Conservation (phyloP, 2,888 invertebrate genomes). For the Ypsolopha sequella region DNA sequence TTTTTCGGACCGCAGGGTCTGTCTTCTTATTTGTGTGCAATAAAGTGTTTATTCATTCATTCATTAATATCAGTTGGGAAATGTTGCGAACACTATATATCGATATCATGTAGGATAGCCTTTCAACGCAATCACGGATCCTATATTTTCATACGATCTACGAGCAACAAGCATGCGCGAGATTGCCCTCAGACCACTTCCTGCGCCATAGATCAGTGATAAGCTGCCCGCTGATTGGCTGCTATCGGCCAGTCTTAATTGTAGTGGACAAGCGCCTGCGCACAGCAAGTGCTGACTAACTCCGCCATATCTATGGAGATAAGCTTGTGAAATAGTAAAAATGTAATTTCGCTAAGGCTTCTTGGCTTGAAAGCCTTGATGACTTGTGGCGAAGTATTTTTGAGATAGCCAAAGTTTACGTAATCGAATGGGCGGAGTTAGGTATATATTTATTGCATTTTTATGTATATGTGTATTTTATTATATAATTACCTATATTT, state of each 20-base stretch:
- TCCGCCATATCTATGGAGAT: background rate
- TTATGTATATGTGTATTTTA: too few species aligned
- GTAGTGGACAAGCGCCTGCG: conserved; percentile 25
- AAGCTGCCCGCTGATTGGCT: conserved; percentile 27
- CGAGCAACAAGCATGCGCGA: background rate
- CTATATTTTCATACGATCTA: background rate
- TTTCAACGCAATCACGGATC: background rate
- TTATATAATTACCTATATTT: too few species aligned
- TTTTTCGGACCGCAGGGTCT: too few species aligned
- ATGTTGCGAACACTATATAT: background rate
- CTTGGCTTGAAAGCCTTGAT: too few species aligned
- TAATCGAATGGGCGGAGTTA: too few species aligned
- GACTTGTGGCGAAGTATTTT: too few species aligned
- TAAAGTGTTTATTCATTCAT: too few species aligned
- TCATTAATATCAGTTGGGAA: background rate
- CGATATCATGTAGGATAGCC: background rate
- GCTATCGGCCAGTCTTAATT: conserved; percentile 35
- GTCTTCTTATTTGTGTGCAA: too few species aligned
- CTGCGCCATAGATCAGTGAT: conserved; percentile 1
- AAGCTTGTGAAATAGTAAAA: background rate
- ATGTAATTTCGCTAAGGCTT: too few species aligned
- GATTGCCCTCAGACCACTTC: background rate
- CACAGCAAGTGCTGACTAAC: conserved; percentile 2
- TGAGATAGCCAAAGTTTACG: too few species aligned
- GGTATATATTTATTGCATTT: too few species aligned